Conservation (phyloP, 2,113 vertebrate genomes). For the Mirounga angustirostris region DNA sequence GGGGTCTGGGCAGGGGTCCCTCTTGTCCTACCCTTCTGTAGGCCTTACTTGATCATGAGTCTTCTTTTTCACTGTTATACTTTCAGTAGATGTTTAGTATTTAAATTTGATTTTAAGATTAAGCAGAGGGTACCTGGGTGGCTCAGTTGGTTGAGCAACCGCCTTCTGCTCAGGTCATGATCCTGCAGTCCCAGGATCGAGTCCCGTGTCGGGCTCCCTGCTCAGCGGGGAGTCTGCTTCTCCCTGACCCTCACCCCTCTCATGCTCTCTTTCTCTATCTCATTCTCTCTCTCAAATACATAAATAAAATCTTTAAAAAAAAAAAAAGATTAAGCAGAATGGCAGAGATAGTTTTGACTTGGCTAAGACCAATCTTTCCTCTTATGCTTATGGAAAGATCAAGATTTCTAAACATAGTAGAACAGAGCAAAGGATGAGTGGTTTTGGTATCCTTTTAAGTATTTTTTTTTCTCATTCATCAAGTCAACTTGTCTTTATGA, state of each 20-base stretch:
- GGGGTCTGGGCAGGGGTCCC: neutral
- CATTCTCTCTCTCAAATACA: too few relatives aligned
- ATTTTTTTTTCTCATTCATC: constrained; percentile 14
- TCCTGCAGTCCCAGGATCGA: too few relatives aligned
- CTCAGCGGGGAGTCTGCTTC: too few relatives aligned
- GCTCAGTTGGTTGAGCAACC: too few relatives aligned
- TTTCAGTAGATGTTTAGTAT: neutral
- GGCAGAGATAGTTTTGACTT: constrained; percentile 17
- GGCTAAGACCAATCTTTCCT: neutral
- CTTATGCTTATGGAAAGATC: neutral
- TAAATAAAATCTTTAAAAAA: too few relatives aligned
- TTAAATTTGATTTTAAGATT: constrained; percentile 46
- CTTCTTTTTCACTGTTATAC: neutral
- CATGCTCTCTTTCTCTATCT: too few relatives aligned
- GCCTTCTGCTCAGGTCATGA: too few relatives aligned
- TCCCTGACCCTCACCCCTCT: too few relatives aligned
- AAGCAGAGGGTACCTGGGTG: neutral
- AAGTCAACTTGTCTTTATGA: neutral
- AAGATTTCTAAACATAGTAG: neutral
- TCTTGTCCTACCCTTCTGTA: neutral
- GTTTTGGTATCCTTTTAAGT: neutral
- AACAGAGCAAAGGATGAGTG: neutral
- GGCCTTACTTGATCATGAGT: neutral
- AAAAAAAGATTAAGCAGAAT: neutral
- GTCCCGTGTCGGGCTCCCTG: too few relatives aligned